Evolutionary conservation across 2,797 vertebrate genomes (phyloP), one percentile per base, ranked within the genome.

Genomic region (Eidolon dupreanum): DNA sequence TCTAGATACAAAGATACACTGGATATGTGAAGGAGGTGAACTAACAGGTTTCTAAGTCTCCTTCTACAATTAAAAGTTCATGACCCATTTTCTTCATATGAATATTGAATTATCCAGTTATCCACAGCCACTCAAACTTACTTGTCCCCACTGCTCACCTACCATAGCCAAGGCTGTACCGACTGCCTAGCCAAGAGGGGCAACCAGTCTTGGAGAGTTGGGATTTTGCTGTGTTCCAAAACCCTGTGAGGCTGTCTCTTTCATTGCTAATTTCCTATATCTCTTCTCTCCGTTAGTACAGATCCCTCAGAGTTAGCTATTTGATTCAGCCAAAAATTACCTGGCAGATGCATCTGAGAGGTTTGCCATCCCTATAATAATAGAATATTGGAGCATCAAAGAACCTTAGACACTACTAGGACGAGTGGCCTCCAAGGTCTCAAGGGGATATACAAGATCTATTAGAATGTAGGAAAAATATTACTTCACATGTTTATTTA

Each of bases 321-420:
- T 55, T 90, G 59, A 88, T 93, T 81, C 38, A 93, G 63, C 19
- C 74, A 92, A 92, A 94, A 92, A 33, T 92, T 92, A 88, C 66
- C 89, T 83, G 77, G 71, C 20, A 78, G 63, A n/a, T 70, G 3
- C 7, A 53, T 88, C 63, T 90, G 57, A 49, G 51, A 78, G 9
- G 46, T 65, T 5, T 46, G 57, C 20, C 63, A 92, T 66, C 94
- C 17, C 87, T 61, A 61, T 1, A 84, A 94, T 71, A 85, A 51
- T 6, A 92, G 71, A 12, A 84, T 16, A 70, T 59, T 38, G 59
- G 59, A 70, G 31, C 4, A 77, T 46, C 28, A 26, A 89, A 84
- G 71, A 81, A 43, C 28, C 75, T 88, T 77, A 46, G 28, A 57
- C 87, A 89, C 10, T 49, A 6, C 71, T 57, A 79, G 77, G 51